Evolutionary conservation across 2,888 invertebrate species (phyloP).

Genomic region (Gerosis bhagava): DNA sequence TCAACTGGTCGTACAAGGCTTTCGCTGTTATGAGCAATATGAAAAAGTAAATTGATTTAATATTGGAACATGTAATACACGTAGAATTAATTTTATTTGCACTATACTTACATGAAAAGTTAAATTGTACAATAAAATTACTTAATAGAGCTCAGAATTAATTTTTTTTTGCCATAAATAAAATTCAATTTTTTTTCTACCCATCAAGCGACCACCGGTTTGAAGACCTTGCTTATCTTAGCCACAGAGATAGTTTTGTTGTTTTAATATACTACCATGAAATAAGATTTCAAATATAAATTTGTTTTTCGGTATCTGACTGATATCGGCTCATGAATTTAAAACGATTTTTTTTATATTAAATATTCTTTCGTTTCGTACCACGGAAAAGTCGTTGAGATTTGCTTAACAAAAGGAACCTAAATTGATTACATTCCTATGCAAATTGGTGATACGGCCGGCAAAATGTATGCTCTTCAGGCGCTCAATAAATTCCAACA

Average conservation of each 20-base stretch:
- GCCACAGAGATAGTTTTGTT: too few species aligned
- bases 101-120: background rate
- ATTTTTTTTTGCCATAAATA: too few species aligned
- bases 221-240: too few species aligned
- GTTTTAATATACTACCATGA: too few species aligned
- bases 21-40: constrained; percentile 76
- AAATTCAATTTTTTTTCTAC: too few species aligned
- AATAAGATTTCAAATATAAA: too few species aligned
- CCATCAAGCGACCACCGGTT: too few species aligned
- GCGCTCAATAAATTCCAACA: constrained; percentile 52
- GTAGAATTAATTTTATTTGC: background rate
- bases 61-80: too few species aligned
- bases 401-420: constrained; percentile 42
- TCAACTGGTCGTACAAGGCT: constrained; percentile 78
- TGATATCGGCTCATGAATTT: constrained; percentile 19
- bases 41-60: constrained; percentile 64
- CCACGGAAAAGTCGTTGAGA: constrained; percentile 13
- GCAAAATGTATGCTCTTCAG: constrained; percentile 39
- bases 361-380: constrained; percentile 11
- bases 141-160: too few species aligned
- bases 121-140: too few species aligned
- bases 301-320: too few species aligned
- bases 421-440: constrained; percentile 55
- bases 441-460: constrained; percentile 48
- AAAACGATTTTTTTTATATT: constrained; percentile 19